phyloP scores from a whole-genome alignment of 2,888 invertebrate genomes.

The Myopa tessellatipennis region DNA sequence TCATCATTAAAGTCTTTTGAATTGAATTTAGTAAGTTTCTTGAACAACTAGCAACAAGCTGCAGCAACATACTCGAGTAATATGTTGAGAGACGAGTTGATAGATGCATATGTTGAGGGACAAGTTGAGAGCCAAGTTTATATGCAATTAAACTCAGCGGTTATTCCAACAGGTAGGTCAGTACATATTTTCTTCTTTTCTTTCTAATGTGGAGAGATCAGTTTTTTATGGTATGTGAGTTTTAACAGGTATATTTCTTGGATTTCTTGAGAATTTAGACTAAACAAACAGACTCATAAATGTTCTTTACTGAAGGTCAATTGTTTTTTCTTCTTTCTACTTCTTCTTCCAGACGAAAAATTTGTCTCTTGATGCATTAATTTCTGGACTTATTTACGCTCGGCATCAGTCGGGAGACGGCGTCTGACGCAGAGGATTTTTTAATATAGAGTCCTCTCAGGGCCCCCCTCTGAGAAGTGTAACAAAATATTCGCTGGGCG shows the following conservation, averaged over 20 bases:
- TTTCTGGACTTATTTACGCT: not conserved
- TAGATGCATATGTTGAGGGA: too few species aligned
- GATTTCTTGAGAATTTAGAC: not conserved
- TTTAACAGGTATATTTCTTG: not conserved
- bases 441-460: too few species aligned
- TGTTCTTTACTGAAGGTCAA: conserved; percentile 27
- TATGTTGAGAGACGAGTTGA: too few species aligned
- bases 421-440: not conserved
- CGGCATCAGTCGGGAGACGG: not conserved
- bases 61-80: too few species aligned
- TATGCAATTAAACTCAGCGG: too few species aligned
- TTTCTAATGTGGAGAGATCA: too few species aligned
- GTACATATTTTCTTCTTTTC: too few species aligned
- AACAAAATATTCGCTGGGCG: not conserved
- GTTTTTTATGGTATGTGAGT: not conserved
- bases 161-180: too few species aligned
- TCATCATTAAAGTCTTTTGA: too few species aligned
- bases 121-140: too few species aligned
- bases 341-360: not conserved
- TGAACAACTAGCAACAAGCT: too few species aligned
- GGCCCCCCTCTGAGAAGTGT: not conserved
- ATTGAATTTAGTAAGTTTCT: too few species aligned
- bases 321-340: conserved; percentile 1
- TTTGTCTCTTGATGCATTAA: not conserved
- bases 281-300: not conserved